These are phyloP conservation scores for Hippocampus barbouri DNA, from an alignment of 2,113 vertebrate species.

Conservation along the genomic window DNA sequence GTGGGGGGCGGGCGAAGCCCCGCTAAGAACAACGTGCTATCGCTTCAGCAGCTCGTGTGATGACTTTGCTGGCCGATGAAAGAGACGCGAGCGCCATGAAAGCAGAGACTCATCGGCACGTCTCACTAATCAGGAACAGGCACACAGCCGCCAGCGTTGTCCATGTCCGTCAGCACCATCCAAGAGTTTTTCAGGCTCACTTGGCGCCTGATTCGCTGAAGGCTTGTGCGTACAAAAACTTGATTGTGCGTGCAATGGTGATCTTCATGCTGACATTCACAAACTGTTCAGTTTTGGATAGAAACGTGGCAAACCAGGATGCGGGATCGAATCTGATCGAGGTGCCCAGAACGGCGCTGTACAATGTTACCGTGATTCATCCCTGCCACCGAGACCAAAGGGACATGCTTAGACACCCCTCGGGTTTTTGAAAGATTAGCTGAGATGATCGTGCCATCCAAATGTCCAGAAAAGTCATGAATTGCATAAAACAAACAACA, in stretches of 20 bases:
- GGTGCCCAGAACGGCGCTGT: too few relatives aligned
- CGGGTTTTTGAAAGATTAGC: too few relatives aligned
- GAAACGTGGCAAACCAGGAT: background rate
- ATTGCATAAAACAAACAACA: too few relatives aligned
- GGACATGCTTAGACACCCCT: too few relatives aligned
- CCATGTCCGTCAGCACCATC: background rate
- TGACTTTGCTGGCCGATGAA: background rate
- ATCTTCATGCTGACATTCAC: background rate
- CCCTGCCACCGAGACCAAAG: too few relatives aligned
- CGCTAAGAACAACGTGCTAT: conserved; percentile 1
- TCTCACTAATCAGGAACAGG: conserved; percentile 1
- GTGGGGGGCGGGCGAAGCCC: background rate
- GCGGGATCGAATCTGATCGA: background rate
- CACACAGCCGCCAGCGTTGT: background rate
- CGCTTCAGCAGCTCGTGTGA: background rate
- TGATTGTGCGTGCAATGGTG: background rate
- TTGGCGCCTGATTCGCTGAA: background rate
- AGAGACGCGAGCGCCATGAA: background rate
- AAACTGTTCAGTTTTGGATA: background rate
- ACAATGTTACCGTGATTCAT: too few relatives aligned
- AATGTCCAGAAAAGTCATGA: too few relatives aligned
- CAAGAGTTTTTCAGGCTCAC: background rate
- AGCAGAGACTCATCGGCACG: background rate
- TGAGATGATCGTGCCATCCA: too few relatives aligned
- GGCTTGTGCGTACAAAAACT: background rate